Conservation (phyloP, 1,140 invertebrate genomes). For the Sycophaga agraensis region DNA sequence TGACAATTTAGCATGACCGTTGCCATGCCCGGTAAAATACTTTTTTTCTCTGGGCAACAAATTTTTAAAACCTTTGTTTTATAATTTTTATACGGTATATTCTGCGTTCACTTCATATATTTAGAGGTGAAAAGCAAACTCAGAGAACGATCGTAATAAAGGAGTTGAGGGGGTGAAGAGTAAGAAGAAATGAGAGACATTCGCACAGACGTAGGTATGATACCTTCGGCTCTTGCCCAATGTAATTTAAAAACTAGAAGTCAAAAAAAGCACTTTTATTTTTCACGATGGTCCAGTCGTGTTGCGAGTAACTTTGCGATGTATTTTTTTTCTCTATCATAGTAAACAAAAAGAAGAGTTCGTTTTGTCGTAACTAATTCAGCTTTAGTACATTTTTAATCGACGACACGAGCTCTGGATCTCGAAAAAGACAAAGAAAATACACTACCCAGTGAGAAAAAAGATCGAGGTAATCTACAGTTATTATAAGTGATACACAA, state of each 20-base stretch:
- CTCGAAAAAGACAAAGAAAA: constrained; percentile 29
- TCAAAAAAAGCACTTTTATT: constrained; percentile 19
- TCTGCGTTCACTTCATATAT: constrained; percentile 15
- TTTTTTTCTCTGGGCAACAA: constrained; percentile 23
- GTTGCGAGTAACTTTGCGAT: constrained; percentile 28
- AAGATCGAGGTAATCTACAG: constrained; percentile 22
- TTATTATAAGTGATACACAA: constrained; percentile 12
- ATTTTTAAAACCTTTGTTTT: constrained; percentile 31
- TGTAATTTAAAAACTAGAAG: constrained; percentile 28
- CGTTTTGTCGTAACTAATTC: constrained; percentile 15
- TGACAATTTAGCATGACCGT: constrained; percentile 20
- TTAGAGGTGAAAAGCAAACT: constrained; percentile 16
- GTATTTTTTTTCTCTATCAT: constrained; percentile 29
- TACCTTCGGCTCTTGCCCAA: constrained; percentile 11
- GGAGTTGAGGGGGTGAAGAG: not conserved
- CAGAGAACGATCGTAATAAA: constrained; percentile 24
- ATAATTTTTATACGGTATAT: constrained; percentile 27
- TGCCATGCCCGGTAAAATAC: constrained; percentile 13
- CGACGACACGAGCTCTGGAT: constrained; percentile 19
- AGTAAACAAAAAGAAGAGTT: constrained; percentile 23
- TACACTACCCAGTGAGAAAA: constrained; percentile 27
- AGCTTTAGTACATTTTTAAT: constrained; percentile 14
- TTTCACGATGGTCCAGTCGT: constrained; percentile 22
- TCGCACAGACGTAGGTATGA: constrained; percentile 7
- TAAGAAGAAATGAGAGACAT: constrained; percentile 4